Conservation (phyloP, 2,113 vertebrate species). For the Microcebus ravelobensis region DNA sequence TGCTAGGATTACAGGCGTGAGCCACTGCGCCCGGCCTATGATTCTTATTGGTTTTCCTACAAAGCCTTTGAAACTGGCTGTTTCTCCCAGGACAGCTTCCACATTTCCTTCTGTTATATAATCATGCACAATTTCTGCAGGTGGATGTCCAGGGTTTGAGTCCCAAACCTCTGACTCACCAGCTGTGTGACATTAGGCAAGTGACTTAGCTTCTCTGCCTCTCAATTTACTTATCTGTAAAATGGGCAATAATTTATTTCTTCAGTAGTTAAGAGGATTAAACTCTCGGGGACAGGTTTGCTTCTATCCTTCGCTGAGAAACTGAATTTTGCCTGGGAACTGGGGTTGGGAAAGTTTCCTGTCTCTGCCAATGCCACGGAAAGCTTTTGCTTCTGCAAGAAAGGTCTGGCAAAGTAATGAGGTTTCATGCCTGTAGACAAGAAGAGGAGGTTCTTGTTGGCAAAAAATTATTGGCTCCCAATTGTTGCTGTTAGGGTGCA, state of each 20-base stretch:
- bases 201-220: not conserved
- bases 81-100: not conserved
- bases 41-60: not conserved
- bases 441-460: not conserved
- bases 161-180: not conserved
- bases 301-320: not conserved
- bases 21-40: too few species aligned
- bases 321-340: not conserved
- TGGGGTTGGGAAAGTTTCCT: not conserved
- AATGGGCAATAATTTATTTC: not conserved
- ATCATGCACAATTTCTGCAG: not conserved
- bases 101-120: not conserved
- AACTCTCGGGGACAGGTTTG: not conserved
- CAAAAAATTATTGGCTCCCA: not conserved
- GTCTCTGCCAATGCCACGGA: too few species aligned
- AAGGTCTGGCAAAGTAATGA: not conserved
- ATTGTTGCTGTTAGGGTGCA: not conserved
- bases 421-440: not conserved
- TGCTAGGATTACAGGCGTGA: too few species aligned
- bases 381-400: not conserved
- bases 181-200: not conserved
- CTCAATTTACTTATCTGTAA: not conserved
- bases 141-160: not conserved
- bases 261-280: constrained; percentile 19
- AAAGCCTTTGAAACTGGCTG: not conserved